Evolutionary conservation across 1,140 invertebrate genomes (phyloP).

Genomic region (Spodoptera frugiperda): DNA sequence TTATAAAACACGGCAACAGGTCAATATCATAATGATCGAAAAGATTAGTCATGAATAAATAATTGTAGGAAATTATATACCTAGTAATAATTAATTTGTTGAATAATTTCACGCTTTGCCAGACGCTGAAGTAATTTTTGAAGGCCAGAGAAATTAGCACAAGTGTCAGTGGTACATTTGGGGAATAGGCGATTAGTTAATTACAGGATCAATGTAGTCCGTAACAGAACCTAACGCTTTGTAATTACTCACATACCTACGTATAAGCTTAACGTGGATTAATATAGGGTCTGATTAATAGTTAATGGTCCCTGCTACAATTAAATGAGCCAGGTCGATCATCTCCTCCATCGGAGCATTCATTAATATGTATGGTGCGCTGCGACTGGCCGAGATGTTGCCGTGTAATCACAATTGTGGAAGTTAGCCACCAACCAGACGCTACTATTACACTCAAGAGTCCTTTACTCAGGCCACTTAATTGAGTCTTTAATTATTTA

Average conservation of each 20-base stretch:
- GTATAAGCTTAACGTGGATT: not conserved
- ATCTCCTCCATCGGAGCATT: not conserved
- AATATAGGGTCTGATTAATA: slow-evolving; percentile 32
- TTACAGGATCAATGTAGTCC: not conserved
- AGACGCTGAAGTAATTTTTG: no score
- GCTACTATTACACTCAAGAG: slow-evolving; percentile 51
- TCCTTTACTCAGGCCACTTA: slow-evolving; percentile 49
- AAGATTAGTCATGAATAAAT: no score
- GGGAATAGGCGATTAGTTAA: not conserved
- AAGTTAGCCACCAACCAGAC: slow-evolving; percentile 26
- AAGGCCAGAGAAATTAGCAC: not conserved
- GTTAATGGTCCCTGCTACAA: slow-evolving; percentile 17
- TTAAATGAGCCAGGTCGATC: slow-evolving; percentile 25
- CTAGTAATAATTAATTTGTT: no score
- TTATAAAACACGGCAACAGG: not conserved
- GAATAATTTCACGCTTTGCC: no score
- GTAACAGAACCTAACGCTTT: not conserved
- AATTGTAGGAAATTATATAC: no score
- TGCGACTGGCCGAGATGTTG: slow-evolving; percentile 36
- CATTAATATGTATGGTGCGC: slow-evolving; percentile 52
- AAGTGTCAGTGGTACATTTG: not conserved
- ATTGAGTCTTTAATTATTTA: slow-evolving; percentile 58
- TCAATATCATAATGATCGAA: no score
- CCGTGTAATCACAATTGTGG: slow-evolving; percentile 44
- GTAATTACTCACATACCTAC: not conserved